Conservation (phyloP, 2,113 vertebrate species). For the Acanthisitta chloris region DNA sequence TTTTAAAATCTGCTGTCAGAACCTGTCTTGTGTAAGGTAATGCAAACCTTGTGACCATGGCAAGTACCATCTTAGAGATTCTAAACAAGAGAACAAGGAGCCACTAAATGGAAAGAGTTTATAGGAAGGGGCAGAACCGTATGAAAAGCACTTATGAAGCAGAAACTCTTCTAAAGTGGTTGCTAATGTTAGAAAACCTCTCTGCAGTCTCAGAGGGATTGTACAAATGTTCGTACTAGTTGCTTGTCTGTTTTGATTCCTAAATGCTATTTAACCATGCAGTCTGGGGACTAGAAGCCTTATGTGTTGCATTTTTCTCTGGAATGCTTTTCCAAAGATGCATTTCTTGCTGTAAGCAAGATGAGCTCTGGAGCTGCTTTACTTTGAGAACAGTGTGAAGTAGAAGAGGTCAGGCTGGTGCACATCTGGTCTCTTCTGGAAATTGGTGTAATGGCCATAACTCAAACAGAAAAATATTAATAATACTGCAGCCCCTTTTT, state of each 20-base stretch:
- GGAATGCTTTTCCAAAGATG: not conserved
- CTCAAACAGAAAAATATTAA: not conserved
- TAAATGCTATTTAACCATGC: slow-evolving; percentile 12
- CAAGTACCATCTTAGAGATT: not conserved
- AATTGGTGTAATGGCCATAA: not conserved
- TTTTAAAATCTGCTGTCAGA: not conserved
- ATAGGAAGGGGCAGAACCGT: not conserved
- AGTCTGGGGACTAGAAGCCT: slow-evolving; percentile 2
- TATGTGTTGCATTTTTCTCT: not conserved
- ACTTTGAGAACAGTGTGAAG: not conserved
- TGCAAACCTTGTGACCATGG: not conserved
- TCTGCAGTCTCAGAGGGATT: not conserved
- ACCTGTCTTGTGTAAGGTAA: not conserved
- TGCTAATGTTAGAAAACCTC: slow-evolving; percentile 34
- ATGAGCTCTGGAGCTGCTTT: not conserved
- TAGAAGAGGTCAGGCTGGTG: not conserved
- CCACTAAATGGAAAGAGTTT: not conserved
- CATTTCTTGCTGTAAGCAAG: not conserved
- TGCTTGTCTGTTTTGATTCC: slow-evolving; percentile 49
- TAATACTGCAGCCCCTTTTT: not conserved
- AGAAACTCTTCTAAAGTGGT: slow-evolving; percentile 29
- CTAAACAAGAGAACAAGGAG: not conserved
- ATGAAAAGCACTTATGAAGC: not conserved
- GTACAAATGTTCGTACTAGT: slow-evolving; percentile 23
- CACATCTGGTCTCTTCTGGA: not conserved